Evolutionary conservation across 2,888 invertebrate species (phyloP), one percentile per base, ranked within the genome.

Genomic region (Malthinus seriepunctatus): DNA sequence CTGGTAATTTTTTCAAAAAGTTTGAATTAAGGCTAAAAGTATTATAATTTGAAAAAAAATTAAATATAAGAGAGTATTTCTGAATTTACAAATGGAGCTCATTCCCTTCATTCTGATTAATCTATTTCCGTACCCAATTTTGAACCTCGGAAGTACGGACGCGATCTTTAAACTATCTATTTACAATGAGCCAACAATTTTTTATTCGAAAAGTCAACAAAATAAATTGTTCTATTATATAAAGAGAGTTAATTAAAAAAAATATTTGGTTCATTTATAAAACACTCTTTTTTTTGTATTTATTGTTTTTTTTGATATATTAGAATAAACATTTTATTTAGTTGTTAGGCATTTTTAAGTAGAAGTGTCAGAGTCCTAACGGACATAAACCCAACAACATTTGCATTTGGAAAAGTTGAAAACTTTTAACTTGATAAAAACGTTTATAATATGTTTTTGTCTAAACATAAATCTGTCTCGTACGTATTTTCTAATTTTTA

Each of bases 101-200:
- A 42, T 23, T 42, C 39, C 15, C 14, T 42, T 42, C 39, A 23
- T 42, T 15, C 39, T 42, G 39, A 42, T 42, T 42, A 42, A 42
- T 42, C 39, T 42, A 42, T 42, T 42, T 42, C 39, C 39, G 39
- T 42, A 42, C 39, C 39, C 39, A 42, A 42, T 42, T 42, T 42
- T 42, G 39, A 42, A 42, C 39, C 39, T 42, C 39, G 39, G 39
- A 42, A 42, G 39, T 42, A 42, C 39, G 39, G 39, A 42, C 23
- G 39, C 39, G 39, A 42, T 42, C 39, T 42, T 42, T 42, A 42
- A 42, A 42, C 39, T 42, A 42, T 42, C 39, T 23, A 42, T 42
- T 42, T 42, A 42, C 39, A 42, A 42, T 42, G 39, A 42, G 23
- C 39, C 39, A 42, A 42, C 39, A 42, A 42, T 42, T 42, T 42